Percentiles rank a stretch among this genome's conserved stretches.
Conservation (phyloP, 2,888 invertebrate genomes). For the Ormyrus thymus region DNA sequence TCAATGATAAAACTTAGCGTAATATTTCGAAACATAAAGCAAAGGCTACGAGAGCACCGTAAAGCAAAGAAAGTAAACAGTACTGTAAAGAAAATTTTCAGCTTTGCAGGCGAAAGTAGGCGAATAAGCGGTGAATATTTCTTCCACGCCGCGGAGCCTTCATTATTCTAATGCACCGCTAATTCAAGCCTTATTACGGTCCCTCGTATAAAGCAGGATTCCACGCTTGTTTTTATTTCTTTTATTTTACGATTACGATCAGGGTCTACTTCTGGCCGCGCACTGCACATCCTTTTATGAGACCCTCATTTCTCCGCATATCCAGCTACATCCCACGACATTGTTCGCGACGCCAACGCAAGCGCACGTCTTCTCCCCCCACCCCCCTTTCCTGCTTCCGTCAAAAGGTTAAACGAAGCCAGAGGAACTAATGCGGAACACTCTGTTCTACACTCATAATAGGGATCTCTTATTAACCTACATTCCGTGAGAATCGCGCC, state of each 20-base stretch:
- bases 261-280: not conserved
- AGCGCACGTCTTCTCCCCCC: no score
- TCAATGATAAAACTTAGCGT: not conserved
- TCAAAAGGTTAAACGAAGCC: conserved; percentile 30
- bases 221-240: not conserved
- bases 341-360: no score
- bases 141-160: not conserved
- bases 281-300: not conserved
- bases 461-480: conserved; percentile 42
- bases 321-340: no score
- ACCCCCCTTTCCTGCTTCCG: not conserved
- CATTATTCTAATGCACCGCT: not conserved
- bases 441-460: not conserved
- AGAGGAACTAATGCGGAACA: conserved; percentile 8
- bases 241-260: not conserved
- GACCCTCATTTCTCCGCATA: no score
- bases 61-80: not conserved
- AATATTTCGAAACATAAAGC: not conserved
- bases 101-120: not conserved
- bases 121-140: not conserved
- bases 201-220: not conserved
- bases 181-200: not conserved
- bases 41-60: not conserved
- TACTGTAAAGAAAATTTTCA: no score
- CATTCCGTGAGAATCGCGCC: conserved; percentile 14